These are phyloP conservation scores for Cecidostiba fungosa DNA, from an alignment of 2,888 invertebrate species.

Conservation along the genomic window DNA sequence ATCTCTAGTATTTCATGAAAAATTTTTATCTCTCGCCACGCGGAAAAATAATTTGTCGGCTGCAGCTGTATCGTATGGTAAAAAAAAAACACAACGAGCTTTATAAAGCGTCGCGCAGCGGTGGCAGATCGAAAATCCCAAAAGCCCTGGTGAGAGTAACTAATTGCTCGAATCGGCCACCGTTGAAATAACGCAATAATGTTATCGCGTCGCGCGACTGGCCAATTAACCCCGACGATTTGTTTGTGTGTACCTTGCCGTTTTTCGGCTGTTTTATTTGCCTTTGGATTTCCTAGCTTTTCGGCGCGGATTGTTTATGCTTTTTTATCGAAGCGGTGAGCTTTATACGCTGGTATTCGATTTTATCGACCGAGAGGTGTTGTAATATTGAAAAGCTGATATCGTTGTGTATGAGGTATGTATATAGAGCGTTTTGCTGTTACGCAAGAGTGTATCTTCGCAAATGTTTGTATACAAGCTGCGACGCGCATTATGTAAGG, in stretches of 20 bases:
- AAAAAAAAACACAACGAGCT: conserved; percentile 28
- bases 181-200: conserved; percentile 51
- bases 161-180: conserved; percentile 61
- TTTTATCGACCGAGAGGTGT: neutral
- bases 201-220: conserved; percentile 17
- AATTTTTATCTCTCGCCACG: neutral
- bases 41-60: neutral
- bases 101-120: neutral
- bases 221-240: conserved; percentile 37
- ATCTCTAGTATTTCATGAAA: neutral
- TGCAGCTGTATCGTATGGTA: neutral
- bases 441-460: neutral
- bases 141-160: conserved; percentile 50
- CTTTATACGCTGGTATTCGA: neutral
- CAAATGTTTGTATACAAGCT: neutral
- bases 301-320: neutral
- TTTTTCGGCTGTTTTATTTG: neutral
- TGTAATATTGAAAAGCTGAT: neutral
- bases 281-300: neutral
- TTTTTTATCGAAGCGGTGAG: neutral
- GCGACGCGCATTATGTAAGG: neutral
- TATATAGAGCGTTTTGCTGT: neutral
- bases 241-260: conserved; percentile 20
- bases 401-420: neutral
- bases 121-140: conserved; percentile 56